phyloP scores from a whole-genome alignment of 1,140 invertebrate species.

The Drosophila rhopaloa region DNA sequence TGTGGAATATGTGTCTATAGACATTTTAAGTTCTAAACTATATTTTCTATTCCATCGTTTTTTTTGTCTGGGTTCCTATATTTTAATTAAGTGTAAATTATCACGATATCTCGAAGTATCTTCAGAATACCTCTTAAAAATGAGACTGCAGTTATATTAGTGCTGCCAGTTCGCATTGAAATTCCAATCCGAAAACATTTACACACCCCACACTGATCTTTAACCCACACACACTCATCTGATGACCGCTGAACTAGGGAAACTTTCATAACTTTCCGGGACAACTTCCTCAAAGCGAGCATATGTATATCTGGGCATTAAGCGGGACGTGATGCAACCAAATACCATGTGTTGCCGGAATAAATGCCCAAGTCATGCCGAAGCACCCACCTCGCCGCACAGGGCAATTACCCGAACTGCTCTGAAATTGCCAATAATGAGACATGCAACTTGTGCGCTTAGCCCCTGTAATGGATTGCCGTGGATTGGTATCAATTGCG shows the following conservation, averaged over 20 bases:
- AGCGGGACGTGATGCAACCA: conserved; percentile 49
- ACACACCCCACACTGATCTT: conserved; percentile 11
- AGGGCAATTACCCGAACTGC: conserved; percentile 71
- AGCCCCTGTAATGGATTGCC: conserved; percentile 83
- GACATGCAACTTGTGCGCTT: conserved; percentile 83
- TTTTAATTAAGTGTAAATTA: no score
- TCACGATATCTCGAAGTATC: neutral
- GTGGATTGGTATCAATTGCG: conserved; percentile 83
- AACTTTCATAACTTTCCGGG: conserved; percentile 29
- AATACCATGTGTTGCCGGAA: conserved; percentile 51
- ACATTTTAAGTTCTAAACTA: no score
- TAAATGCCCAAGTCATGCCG: conserved; percentile 65
- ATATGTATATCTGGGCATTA: conserved; percentile 34
- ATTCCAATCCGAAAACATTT: neutral
- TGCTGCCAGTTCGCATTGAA: neutral
- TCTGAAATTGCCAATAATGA: conserved; percentile 84
- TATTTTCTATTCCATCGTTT: no score
- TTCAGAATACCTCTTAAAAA: neutral
- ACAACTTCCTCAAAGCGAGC: conserved; percentile 41
- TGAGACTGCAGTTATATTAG: neutral
- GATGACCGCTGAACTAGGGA: conserved; percentile 45
- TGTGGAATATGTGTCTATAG: no score
- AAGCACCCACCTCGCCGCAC: conserved; percentile 31
- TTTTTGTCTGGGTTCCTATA: no score
- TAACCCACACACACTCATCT: conserved; percentile 26